Evolutionary conservation across 30 jellyfish, hydroid and myxozoan species (phyloP), one percentile per base, ranked within the genome.

Genomic region (Mastigias papua): DNA sequence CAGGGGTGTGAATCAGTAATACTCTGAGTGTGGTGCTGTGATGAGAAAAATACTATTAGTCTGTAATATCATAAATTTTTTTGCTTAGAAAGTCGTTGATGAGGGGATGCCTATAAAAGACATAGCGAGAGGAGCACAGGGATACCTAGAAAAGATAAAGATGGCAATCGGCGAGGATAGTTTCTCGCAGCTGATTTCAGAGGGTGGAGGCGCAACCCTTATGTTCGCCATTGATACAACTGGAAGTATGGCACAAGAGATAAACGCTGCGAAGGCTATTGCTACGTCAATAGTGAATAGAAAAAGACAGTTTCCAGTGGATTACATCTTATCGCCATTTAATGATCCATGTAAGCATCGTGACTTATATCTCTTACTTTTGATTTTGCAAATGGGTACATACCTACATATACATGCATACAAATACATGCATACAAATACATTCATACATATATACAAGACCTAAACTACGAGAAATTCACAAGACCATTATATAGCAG

Each of bases 221-320:
- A 77, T 91, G 92, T 91, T 91, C 77, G 90, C 87, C 0, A 84
- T 91, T 25, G 97, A 91, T 50, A 84, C 97, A 27, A 82, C 96
- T 57, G 96, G 92, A 13, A 83, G 96, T 20, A 91, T 91, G 97
- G 2, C 48, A 6, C 81, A 17, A 17, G 97, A 91, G 48, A 91
- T 91, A 48, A 61, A 54, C 17, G 86, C 96, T 28, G 95, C 97
- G 27, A 91, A 91, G 72, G 86, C 82, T 1, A 91, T 91, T 0
- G 97, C 97, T 35, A 76, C 78, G 15, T 29, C 90, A 4, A 91
- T 91, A 16, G 80, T 91, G 33, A 91, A 85, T 34, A 69, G 49
- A 34, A 79, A 78, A 27, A 49, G 97, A 17, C 90, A 84, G 61
- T 84, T 84, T 86, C 81, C 88, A 1, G 97, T 91, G 42, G 97